These are phyloP conservation scores for Thunnus albacares DNA, from an alignment of 2,797 vertebrate genomes.

Conservation along the genomic window DNA sequence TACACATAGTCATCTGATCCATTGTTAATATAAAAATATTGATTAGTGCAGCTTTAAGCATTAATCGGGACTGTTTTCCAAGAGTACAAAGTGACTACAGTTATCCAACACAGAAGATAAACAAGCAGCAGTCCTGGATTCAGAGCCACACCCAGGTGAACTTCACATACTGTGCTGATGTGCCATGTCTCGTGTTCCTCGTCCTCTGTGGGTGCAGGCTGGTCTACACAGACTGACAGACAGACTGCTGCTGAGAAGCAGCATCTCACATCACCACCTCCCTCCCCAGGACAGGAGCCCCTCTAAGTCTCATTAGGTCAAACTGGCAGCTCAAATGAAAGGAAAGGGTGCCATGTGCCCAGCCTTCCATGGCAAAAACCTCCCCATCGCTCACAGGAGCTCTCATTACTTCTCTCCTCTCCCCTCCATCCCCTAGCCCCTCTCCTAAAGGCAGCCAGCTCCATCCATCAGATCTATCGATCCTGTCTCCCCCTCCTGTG, in stretches of 20 bases:
- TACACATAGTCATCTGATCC: too few relatives aligned
- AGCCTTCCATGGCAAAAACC: conserved; percentile 49
- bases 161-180: not conserved
- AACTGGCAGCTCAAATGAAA: conserved; percentile 62
- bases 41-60: not conserved
- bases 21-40: not conserved
- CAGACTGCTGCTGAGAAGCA: conserved; percentile 46
- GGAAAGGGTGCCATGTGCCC: conserved; percentile 34
- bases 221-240: conserved; percentile 37
- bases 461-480: conserved; percentile 83
- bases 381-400: conserved; percentile 64
- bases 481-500: conserved; percentile 68
- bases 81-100: not conserved
- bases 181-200: not conserved
- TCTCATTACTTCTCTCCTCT: conserved; percentile 68
- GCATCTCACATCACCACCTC: conserved; percentile 37
- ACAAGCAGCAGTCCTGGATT: not conserved
- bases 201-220: conserved; percentile 17
- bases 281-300: conserved; percentile 51
- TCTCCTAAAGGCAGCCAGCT: conserved; percentile 60
- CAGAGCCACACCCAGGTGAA: conserved; percentile 2
- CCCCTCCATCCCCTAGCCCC: conserved; percentile 14
- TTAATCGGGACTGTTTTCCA: not conserved
- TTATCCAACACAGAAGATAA: not conserved
- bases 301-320: conserved; percentile 71